Evolutionary conservation across 2,888 invertebrate genomes (phyloP).

Genomic region (Chrysotoxum bicinctum): DNA sequence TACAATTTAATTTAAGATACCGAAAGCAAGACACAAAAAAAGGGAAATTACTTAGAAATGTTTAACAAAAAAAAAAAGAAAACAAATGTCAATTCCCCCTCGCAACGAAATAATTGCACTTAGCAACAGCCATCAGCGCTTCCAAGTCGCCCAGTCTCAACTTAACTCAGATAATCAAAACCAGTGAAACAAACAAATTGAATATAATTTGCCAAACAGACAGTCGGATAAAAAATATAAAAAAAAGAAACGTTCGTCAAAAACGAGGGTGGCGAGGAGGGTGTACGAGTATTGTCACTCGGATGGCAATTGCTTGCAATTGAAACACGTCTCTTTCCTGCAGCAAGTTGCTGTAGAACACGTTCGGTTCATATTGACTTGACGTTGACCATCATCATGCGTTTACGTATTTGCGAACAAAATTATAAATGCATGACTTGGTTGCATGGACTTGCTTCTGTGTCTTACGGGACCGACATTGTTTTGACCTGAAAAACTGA

Average conservation of each 20-base stretch:
- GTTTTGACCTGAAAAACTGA: too few relatives aligned
- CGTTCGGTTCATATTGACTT: slow-evolving; percentile 29
- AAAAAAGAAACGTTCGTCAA: slow-evolving; percentile 41
- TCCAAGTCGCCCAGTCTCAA: slow-evolving; percentile 1
- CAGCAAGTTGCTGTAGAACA: slow-evolving; percentile 4
- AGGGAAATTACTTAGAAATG: slow-evolving; percentile 18
- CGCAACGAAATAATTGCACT: slow-evolving; percentile 45
- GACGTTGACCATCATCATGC: slow-evolving; percentile 58
- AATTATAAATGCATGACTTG: neutral
- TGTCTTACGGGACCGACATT: neutral
- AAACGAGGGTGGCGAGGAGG: slow-evolving; percentile 18
- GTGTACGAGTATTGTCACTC: slow-evolving; percentile 57
- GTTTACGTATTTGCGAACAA: slow-evolving; percentile 55
- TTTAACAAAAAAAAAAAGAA: neutral
- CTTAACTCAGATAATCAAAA: slow-evolving; percentile 45
- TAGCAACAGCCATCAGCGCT: slow-evolving; percentile 49
- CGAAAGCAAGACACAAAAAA: neutral
- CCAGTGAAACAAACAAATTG: slow-evolving; percentile 65
- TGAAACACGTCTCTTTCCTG: slow-evolving; percentile 60
- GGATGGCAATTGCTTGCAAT: slow-evolving; percentile 63
- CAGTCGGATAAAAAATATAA: slow-evolving; percentile 26
- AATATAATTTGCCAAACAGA: slow-evolving; percentile 62
- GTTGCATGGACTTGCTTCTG: neutral
- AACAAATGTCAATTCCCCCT: slow-evolving; percentile 31
- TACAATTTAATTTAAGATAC: slow-evolving; percentile 58